Percentiles rank a stretch among this genome's conserved stretches.
phyloP scores from a whole-genome alignment of 2,888 invertebrate species.

The Thalpophila matura region DNA sequence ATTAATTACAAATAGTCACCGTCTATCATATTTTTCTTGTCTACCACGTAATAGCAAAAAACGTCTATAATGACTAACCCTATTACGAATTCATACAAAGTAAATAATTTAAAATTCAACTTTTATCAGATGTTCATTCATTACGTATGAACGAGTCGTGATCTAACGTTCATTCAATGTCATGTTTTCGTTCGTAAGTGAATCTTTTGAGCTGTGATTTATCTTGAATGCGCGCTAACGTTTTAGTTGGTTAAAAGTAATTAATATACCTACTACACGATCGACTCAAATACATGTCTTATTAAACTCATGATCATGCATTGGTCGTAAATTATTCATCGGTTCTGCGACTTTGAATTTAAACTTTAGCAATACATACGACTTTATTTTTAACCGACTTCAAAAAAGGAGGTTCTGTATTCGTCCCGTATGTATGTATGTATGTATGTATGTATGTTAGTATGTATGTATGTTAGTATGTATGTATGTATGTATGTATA shows the following conservation, averaged over 20 bases:
- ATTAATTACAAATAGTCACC: no score
- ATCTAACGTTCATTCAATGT: conserved; percentile 54
- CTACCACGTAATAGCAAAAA: neutral
- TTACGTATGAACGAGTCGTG: conserved; percentile 56
- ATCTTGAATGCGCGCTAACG: conserved; percentile 23
- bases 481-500: no score
- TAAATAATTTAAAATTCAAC: conserved; percentile 32
- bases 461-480: no score
- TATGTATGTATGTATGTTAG: no score
- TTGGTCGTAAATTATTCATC: conserved; percentile 43
- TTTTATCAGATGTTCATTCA: conserved; percentile 41
- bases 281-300: conserved; percentile 40
- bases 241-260: conserved; percentile 19
- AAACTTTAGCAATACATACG: conserved; percentile 33
- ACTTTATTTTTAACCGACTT: neutral
- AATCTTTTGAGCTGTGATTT: conserved; percentile 47
- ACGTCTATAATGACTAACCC: conserved; percentile 1
- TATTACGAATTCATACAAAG: conserved; percentile 20
- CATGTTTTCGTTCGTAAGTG: conserved; percentile 50
- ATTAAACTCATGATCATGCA: conserved; percentile 49
- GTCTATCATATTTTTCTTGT: no score
- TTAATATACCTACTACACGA: conserved; percentile 33
- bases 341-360: conserved; percentile 13
- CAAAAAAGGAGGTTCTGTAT: no score
- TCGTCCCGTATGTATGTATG: no score